Percentiles rank a stretch among this genome's conserved stretches.
phyloP scores from a whole-genome alignment of 1,140 invertebrate genomes.

The Eupeodes corollae region DNA sequence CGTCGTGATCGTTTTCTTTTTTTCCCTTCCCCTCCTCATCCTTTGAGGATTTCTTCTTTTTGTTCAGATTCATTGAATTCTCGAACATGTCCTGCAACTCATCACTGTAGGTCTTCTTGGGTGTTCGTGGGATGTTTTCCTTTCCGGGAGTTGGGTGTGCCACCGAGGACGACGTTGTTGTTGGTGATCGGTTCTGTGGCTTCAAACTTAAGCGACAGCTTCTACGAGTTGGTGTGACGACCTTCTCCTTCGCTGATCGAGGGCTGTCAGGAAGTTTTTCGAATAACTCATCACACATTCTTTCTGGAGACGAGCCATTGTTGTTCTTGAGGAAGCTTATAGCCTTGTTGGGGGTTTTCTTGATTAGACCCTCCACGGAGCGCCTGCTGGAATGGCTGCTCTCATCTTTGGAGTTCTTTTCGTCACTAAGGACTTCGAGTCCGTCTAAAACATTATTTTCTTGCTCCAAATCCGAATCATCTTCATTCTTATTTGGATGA shows the following conservation, averaged over 20 bases:
- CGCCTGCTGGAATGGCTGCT: background rate
- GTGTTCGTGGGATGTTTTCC: no score
- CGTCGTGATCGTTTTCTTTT: no score
- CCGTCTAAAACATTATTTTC: constrained; percentile 18
- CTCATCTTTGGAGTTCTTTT: background rate
- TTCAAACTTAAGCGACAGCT: constrained; percentile 13
- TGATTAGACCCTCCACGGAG: constrained; percentile 3
- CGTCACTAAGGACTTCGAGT: constrained; percentile 9
- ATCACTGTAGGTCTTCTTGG: no score
- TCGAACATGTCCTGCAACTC: no score
- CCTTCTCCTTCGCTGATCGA: constrained; percentile 13
- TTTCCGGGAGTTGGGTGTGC: background rate
- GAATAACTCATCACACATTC: constrained; percentile 6
- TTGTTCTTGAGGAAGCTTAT: constrained; percentile 1
- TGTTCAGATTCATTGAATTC: no score
- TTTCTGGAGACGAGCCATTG: background rate
- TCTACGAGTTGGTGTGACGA: background rate
- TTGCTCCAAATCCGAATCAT: constrained; percentile 16
- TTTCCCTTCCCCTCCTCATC: no score
- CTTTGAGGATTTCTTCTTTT: no score
- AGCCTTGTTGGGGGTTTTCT: background rate
- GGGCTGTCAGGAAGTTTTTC: constrained; percentile 21
- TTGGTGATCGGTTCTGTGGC: constrained; percentile 7
- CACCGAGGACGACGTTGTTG: constrained; percentile 3
- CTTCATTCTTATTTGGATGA: background rate